phyloP scores from a whole-genome alignment of 64 coral and sea anemone genomes.

The Montipora sp. region DNA sequence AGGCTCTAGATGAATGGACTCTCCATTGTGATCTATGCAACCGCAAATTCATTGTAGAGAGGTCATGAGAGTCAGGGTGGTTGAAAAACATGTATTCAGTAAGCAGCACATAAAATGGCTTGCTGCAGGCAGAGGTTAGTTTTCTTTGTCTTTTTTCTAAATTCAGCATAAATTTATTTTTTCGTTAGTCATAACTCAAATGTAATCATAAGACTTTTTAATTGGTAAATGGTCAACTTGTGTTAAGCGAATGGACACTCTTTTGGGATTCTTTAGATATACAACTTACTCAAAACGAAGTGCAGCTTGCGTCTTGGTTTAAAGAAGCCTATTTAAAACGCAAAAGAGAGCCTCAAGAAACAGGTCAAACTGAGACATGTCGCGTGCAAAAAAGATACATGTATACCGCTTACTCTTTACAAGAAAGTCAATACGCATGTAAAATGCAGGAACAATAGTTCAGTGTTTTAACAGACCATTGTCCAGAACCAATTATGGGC shows the following conservation, averaged over 20 bases:
- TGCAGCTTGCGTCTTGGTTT: not conserved
- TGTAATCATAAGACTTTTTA: no score
- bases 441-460: no score
- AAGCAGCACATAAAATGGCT: not conserved
- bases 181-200: not conserved
- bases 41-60: not conserved
- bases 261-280: slow-evolving; percentile 1
- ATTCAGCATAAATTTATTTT: not conserved
- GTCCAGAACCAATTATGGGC: no score
- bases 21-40: slow-evolving; percentile 2
- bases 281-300: not conserved
- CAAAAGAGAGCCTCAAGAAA: not conserved
- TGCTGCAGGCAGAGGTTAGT: not conserved
- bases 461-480: no score
- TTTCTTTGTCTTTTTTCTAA: not conserved
- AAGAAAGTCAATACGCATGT: no score
- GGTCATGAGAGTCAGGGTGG: not conserved
- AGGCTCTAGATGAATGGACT: not conserved
- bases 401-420: no score
- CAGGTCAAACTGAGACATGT: not conserved
- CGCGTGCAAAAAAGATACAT: not conserved
- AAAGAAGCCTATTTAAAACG: not conserved
- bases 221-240: no score
- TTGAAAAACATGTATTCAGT: not conserved
- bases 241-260: not conserved